Evolutionary conservation across 2,797 vertebrate genomes (phyloP).

Genomic region (Oceanodroma leucorhoa): DNA sequence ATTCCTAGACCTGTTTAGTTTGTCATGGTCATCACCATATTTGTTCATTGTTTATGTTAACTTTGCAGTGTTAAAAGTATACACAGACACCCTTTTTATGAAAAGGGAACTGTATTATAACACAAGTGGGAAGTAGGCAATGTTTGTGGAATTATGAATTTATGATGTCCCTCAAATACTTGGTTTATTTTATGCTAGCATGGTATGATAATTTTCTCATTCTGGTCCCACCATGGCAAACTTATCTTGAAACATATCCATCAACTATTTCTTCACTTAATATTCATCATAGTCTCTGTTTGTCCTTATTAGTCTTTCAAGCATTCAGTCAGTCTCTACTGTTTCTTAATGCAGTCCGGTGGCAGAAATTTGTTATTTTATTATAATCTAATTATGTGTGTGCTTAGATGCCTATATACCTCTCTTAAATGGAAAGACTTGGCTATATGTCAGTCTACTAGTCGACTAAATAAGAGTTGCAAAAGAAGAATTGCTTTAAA

Average conservation of each 20-base stretch:
- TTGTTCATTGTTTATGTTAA: neutral
- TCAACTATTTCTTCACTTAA: neutral
- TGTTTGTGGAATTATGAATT: neutral
- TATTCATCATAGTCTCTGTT: neutral
- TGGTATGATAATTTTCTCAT: neutral
- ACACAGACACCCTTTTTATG: neutral
- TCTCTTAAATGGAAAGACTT: neutral
- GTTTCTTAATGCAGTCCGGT: neutral
- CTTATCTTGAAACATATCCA: neutral
- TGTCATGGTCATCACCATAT: neutral
- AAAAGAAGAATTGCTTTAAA: neutral
- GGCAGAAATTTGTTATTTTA: neutral
- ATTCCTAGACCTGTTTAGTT: neutral
- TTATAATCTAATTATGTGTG: neutral
- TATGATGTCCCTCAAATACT: neutral
- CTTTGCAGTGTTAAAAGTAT: neutral
- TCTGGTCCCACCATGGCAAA: neutral
- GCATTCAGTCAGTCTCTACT: neutral
- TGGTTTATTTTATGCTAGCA: neutral
- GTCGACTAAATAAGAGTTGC: neutral
- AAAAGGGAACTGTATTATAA: neutral
- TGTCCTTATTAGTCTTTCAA: neutral
- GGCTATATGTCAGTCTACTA: neutral
- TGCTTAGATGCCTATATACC: neutral
- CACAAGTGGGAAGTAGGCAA: neutral